Conservation (phyloP, 1,140 invertebrate species). For the Heliconius melpomene region DNA sequence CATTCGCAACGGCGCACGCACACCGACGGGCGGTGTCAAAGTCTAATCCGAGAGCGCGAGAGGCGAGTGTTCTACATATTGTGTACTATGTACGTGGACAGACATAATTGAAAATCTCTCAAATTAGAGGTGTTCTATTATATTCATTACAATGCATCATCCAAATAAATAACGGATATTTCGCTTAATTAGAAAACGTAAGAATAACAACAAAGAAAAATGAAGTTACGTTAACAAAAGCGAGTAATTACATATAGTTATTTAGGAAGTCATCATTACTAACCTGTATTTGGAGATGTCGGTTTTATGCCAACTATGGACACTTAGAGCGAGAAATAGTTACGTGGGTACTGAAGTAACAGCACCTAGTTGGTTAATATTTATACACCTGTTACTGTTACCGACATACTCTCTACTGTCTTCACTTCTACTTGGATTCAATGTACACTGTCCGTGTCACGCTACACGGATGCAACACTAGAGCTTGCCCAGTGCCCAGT, state of each 20-base stretch:
- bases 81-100: constrained; percentile 25
- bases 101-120: too few species aligned
- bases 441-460: too few species aligned
- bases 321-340: constrained; percentile 25
- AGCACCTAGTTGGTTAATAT: constrained; percentile 53
- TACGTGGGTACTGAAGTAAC: constrained; percentile 52
- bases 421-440: not conserved
- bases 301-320: constrained; percentile 15
- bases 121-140: not conserved
- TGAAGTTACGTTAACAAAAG: not conserved
- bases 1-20: constrained; percentile 41
- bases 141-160: not conserved
- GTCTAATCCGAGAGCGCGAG: constrained; percentile 60
- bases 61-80: constrained; percentile 23
- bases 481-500: not conserved
- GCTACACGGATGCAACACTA: too few species aligned
- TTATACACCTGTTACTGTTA: constrained; percentile 53
- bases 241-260: not conserved
- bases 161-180: not conserved
- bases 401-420: constrained; percentile 34
- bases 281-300: constrained; percentile 17
- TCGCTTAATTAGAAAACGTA: not conserved
- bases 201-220: not conserved
- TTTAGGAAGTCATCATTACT: constrained; percentile 11
- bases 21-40: constrained; percentile 61